Conservation (phyloP, 2,888 invertebrate genomes). For the Drosophila hamatofila region DNA sequence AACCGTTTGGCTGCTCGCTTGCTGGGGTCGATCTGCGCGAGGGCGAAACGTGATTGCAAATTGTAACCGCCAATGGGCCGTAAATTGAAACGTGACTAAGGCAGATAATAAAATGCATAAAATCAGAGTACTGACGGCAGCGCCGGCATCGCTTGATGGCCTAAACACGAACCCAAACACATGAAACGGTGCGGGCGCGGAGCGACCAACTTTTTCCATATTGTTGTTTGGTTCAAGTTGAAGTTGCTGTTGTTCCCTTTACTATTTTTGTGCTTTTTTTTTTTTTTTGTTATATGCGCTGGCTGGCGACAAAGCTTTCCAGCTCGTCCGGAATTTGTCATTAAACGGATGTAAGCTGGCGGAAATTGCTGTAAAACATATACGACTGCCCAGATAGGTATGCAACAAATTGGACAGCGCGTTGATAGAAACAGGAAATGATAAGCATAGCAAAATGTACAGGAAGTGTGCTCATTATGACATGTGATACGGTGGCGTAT, state of each 20-base stretch:
- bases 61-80: conserved; percentile 85
- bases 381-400: conserved; percentile 20
- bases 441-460: conserved; percentile 22
- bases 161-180: conserved; percentile 61
- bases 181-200: conserved; percentile 31
- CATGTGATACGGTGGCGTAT: neutral
- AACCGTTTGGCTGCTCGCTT: neutral
- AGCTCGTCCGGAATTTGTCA: conserved; percentile 66
- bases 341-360: conserved; percentile 57
- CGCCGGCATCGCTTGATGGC: conserved; percentile 46
- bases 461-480: conserved; percentile 37
- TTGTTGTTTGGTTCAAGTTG: conserved; percentile 44
- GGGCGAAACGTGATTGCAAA: conserved; percentile 84
- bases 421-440: conserved; percentile 33
- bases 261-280: neutral
- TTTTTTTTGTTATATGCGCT: conserved; percentile 9
- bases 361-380: conserved; percentile 36
- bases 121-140: conserved; percentile 76
- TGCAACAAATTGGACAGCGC: conserved; percentile 40
- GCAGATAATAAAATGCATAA: conserved; percentile 83
- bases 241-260: conserved; percentile 6
- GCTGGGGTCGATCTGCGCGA: conserved; percentile 27
- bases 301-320: conserved; percentile 32
- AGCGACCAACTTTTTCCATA: conserved; percentile 15
- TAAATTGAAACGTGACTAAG: conserved; percentile 85